Evolutionary conservation across 2,888 invertebrate species (phyloP), one percentile per base, ranked within the genome.

Genomic region (Halictus ligatus): DNA sequence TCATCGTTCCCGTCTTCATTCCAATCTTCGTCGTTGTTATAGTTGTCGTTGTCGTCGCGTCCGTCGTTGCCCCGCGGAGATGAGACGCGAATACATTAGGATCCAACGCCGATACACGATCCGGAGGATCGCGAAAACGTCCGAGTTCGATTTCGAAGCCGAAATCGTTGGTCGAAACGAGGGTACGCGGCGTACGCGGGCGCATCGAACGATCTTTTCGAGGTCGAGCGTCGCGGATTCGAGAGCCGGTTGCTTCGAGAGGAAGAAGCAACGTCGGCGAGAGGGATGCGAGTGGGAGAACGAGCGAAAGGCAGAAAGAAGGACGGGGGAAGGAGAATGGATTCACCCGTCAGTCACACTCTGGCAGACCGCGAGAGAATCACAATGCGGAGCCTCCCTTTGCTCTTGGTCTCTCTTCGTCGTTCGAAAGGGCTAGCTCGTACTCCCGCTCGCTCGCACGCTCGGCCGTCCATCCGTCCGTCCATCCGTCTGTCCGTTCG

Each of bases 311-410:
- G 35, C 74, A 35, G 88, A 87, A 90, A 84, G 86, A 91, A 90
- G 89, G 72, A 81, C 80, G 74, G 87, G 86, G 91, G 87, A 89
- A 89, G 90, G 91, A 91, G 91, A 91, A 93, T 91, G 94, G 94
- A 95, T 95, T 95, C 95, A 95, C 91, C 94, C 94, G 95, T 95
- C 95, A 95, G 94, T 95, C 95, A 94, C 92, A 94, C 93, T 88
- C 93, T 92, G 93, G 94, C 92, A 93, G 93, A 92, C 94, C 92
- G 91, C 92, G 93, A 93, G 93, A 92, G 94, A 94, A 94, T 94
- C 93, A 94, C 94, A 94, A 94, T 94, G 92, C 94, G 92, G 88
- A 88, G 91, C 90, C 89, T 92, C 91, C 90, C 91, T 87, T 88
- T 83, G 71, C 89, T 85, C 88, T 78, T 77, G 88, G 85, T 86